These are phyloP conservation scores for Pedionomus torquatus DNA, from an alignment of 2,113 vertebrate species.

Conservation along the genomic window DNA sequence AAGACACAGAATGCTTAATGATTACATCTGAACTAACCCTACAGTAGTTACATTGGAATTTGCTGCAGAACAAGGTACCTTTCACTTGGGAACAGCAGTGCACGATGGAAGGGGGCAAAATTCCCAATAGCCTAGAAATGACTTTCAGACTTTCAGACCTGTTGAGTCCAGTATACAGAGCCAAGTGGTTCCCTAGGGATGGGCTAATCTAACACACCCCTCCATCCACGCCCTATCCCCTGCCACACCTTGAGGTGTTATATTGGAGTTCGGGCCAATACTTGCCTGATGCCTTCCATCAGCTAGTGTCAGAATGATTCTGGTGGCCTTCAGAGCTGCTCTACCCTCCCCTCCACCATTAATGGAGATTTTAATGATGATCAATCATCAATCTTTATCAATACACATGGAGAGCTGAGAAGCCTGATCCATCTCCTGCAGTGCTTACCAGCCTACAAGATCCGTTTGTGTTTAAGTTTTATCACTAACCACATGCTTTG, in stretches of 20 bases:
- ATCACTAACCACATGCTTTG: not conserved
- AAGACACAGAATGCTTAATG: not conserved
- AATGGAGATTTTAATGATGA: not conserved
- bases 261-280: not conserved
- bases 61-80: not conserved
- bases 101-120: not conserved
- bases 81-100: not conserved
- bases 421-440: not conserved
- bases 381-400: not conserved
- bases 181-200: not conserved
- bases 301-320: not conserved
- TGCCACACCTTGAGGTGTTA: not conserved
- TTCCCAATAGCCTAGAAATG: not conserved
- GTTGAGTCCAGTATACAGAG: not conserved
- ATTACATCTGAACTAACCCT: not conserved
- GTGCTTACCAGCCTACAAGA: not conserved
- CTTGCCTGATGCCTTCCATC: not conserved
- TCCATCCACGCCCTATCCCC: too few species aligned
- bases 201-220: not conserved
- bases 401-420: not conserved
- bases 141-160: not conserved
- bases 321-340: not conserved
- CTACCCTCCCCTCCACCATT: not conserved
- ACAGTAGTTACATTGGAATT: not conserved
- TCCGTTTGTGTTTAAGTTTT: not conserved